Evolutionary conservation across 1,140 invertebrate species (phyloP).

Genomic region (Drosophila trapezifrons): DNA sequence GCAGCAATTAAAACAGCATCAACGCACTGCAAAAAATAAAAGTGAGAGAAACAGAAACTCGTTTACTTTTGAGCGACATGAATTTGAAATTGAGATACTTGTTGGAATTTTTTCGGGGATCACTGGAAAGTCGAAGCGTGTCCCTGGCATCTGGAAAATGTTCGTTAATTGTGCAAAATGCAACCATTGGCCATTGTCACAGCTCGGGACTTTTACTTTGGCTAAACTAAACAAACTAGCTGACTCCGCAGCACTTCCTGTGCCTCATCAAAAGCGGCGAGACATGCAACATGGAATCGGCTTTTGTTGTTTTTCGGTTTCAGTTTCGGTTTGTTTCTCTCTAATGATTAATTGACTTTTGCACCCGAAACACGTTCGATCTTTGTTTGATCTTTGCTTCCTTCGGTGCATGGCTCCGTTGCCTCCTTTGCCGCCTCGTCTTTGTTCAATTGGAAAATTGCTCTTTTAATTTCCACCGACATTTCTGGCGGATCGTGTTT

Average conservation of each 20-base stretch:
- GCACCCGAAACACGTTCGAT: slow-evolving; percentile 77
- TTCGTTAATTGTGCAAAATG: slow-evolving; percentile 58
- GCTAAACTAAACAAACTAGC: slow-evolving; percentile 15
- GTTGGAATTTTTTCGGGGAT: slow-evolving; percentile 55
- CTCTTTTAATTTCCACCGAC: slow-evolving; percentile 53
- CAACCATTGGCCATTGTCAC: slow-evolving; percentile 67
- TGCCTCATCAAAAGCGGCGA: slow-evolving; percentile 34
- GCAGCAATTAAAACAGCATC: slow-evolving; percentile 61
- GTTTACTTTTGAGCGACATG: slow-evolving; percentile 33
- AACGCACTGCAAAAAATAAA: slow-evolving; percentile 14
- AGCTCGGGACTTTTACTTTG: slow-evolving; percentile 65
- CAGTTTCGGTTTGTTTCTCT: slow-evolving; percentile 46
- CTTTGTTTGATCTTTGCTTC: slow-evolving; percentile 63
- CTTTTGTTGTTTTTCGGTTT: slow-evolving; percentile 30
- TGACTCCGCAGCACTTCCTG: slow-evolving; percentile 30
- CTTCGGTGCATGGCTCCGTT: slow-evolving; percentile 19
- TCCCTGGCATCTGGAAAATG: slow-evolving; percentile 68
- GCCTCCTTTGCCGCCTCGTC: slow-evolving; percentile 12
- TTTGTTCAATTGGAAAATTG: slow-evolving; percentile 55
- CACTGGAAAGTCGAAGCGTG: slow-evolving; percentile 30
- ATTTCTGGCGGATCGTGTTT: slow-evolving; percentile 40
- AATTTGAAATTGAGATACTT: slow-evolving; percentile 47
- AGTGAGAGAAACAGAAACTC: slow-evolving; percentile 23
- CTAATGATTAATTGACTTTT: slow-evolving; percentile 81
- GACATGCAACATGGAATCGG: slow-evolving; percentile 53